Base-by-base conservation (phyloP, 2,888 invertebrate genomes). In the Arctia plantaginis region DNA sequence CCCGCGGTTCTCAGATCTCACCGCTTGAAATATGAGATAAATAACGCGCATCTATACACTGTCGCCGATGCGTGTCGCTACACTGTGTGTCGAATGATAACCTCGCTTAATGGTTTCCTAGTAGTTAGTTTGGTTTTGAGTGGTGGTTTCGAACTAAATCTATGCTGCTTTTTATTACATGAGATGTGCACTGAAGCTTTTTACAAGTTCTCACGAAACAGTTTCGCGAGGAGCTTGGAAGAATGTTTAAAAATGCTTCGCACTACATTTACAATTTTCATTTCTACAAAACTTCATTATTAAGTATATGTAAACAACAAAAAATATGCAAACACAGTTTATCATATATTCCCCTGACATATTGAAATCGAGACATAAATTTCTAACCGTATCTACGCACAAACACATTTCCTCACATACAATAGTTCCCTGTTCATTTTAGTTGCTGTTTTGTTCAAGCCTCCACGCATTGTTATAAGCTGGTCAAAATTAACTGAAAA, bases 111-210 rank as follows among this genome's bases (percentile, higher is more conserved):
- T 91, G 92, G 90, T 92, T 92, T 93, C 88, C 85, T 90, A 89
- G 95, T 95, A 95, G 94, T 93, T 95, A 93, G 93, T 90, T 89
- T 92, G 91, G 91, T 91, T 91, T 92, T 90, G 93, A 94, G 94
- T 95, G 94, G 90, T 93, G 93, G 92, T 93, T 92, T 91, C 85
- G 81, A 91, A 93, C 92, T 92, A 89, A 93, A 93, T 92, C 90
- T 93, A 82, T 91, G 90, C 91, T 87, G 92, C 94, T 94, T 95
- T 86, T 89, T 91, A 89, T 90, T 88, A 89, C 89, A 89, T 82
- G 87, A 90, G 88, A 86, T 90, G 88, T 89, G 90, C 90, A 91
- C 89, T 85, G 86, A 89, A 89, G 92, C 92, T 93, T 93, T 80
- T 85, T 85, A 85, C 81, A 85, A 85, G 81, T 85, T 80, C 77